These are phyloP conservation scores for Eutrigla gurnardus DNA, from an alignment of 2,797 vertebrate genomes.

Conservation along the genomic window DNA sequence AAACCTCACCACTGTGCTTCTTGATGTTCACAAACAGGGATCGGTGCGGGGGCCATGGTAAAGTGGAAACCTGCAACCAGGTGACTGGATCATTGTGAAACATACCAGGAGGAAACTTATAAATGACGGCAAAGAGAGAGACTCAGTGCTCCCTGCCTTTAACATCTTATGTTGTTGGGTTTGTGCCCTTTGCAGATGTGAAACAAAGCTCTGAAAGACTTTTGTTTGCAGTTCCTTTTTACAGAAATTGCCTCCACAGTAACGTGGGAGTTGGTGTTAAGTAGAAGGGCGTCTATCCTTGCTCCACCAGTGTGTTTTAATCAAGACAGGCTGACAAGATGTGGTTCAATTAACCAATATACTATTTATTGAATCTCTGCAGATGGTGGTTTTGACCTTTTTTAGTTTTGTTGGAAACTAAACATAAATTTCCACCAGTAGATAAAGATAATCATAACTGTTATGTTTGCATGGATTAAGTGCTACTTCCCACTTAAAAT, in stretches of 20 bases:
- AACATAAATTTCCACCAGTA: neutral
- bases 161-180: too few relatives aligned
- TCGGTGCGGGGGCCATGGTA: too few relatives aligned
- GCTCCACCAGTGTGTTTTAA: conserved; percentile 69
- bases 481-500: neutral
- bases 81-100: too few relatives aligned
- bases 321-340: conserved; percentile 59
- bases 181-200: too few relatives aligned
- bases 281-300: conserved; percentile 72
- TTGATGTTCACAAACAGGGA: too few relatives aligned
- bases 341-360: conserved; percentile 40
- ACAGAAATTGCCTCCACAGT: conserved; percentile 1
- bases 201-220: too few relatives aligned
- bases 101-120: too few relatives aligned
- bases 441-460: conserved; percentile 16
- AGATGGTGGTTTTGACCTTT: conserved; percentile 30
- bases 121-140: too few relatives aligned
- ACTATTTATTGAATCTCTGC: conserved; percentile 32
- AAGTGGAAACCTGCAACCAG: too few relatives aligned
- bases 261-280: conserved; percentile 72
- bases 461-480: conserved; percentile 5
- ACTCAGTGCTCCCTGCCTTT: too few relatives aligned
- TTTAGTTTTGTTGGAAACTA: conserved; percentile 1
- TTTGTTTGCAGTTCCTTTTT: too few relatives aligned
- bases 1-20: too few relatives aligned